Evolutionary conservation across 2,797 vertebrate genomes (phyloP).

Genomic region (Acridotheres tristis): DNA sequence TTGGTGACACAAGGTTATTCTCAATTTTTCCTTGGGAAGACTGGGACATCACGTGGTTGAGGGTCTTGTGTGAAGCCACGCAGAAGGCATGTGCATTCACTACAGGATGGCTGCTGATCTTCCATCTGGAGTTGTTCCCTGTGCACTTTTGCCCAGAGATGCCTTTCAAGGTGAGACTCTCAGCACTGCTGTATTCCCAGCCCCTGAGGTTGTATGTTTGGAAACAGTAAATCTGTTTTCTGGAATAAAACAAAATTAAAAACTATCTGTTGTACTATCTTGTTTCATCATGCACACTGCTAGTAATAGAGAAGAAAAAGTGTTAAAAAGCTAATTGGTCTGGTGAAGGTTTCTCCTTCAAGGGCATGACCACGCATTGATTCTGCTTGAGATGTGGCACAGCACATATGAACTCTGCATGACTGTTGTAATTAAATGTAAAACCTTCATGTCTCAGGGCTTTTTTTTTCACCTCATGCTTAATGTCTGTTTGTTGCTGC

Average conservation of each 20-base stretch:
- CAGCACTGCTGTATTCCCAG: neutral
- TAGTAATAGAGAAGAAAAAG: neutral
- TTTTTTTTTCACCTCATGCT: neutral
- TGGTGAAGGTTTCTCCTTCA: neutral
- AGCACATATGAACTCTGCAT: neutral
- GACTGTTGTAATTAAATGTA: slow-evolving; percentile 1
- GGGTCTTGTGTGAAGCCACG: neutral
- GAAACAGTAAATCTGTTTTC: neutral
- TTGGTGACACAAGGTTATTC: neutral
- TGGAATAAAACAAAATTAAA: neutral
- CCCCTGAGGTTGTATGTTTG: neutral
- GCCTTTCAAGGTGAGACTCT: neutral
- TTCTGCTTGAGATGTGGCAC: neutral
- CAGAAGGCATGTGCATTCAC: neutral
- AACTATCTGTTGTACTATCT: neutral
- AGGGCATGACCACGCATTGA: accelerated
- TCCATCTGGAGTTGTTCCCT: neutral
- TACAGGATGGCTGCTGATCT: neutral
- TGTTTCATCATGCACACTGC: neutral
- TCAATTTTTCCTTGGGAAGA: neutral
- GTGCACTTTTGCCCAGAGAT: neutral
- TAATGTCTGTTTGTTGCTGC: neutral
- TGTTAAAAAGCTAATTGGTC: neutral
- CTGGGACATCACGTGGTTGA: accelerated
- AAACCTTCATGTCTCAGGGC: neutral